Evolutionary conservation across 2,797 vertebrate species (phyloP).

Genomic region (Pitangus sulphuratus): DNA sequence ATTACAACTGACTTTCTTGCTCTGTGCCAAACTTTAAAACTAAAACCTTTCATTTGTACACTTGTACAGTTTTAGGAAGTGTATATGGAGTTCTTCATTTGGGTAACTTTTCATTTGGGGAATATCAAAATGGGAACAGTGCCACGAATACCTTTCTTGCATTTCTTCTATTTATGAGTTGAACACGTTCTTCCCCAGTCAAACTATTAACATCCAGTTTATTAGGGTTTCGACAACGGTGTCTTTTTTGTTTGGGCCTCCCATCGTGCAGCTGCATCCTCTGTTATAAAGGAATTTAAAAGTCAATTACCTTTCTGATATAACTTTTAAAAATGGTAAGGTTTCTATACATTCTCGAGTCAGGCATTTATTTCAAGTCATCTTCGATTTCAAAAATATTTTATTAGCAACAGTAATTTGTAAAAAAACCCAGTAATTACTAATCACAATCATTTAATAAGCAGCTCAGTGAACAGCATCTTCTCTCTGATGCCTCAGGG

Average conservation of each 20-base stretch:
- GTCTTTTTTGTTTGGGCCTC: conserved; percentile 96
- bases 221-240: conserved; percentile 96
- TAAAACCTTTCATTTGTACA: background rate
- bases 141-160: conserved; percentile 88
- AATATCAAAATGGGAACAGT: background rate
- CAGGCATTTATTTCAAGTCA: background rate
- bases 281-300: conserved; percentile 63
- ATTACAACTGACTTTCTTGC: background rate
- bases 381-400: background rate
- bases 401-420: background rate
- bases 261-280: conserved; percentile 93
- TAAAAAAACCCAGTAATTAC: too few relatives aligned
- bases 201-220: conserved; percentile 97
- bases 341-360: background rate
- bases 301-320: background rate
- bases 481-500: background rate
- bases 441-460: background rate
- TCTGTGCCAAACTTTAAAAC: background rate
- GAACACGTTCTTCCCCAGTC: conserved; percentile 96
- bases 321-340: background rate
- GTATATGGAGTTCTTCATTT: background rate
- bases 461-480: background rate
- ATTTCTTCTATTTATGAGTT: conserved; percentile 97
- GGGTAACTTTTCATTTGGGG: background rate
- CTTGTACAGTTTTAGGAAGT: background rate